These are phyloP conservation scores for Nycticryphes semicollaris DNA, from an alignment of 2,113 vertebrate genomes.

Conservation along the genomic window DNA sequence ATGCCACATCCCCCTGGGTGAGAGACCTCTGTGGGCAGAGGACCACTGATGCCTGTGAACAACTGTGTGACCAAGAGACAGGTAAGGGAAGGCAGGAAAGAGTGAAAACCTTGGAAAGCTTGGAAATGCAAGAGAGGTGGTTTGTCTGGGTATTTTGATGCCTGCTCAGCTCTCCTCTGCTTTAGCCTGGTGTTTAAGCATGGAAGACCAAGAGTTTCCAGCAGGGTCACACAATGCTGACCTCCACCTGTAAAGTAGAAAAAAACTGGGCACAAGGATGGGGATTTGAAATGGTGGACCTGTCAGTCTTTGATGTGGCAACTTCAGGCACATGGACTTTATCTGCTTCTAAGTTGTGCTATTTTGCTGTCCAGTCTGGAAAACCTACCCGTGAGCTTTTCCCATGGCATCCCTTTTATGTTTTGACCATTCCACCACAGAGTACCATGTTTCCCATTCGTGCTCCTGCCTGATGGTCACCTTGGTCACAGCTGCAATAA, in stretches of 20 bases:
- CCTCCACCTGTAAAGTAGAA: not conserved
- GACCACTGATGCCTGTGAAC: constrained; percentile 93
- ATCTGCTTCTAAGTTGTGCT: not conserved
- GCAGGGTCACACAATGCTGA: not conserved
- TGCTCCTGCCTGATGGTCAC: not conserved
- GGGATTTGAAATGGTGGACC: not conserved
- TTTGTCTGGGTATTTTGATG: not conserved
- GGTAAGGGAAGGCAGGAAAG: constrained; percentile 73
- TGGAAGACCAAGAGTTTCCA: not conserved
- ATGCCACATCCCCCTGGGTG: constrained; percentile 92
- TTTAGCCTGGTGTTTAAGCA: not conserved
- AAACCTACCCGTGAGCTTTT: fast-evolving
- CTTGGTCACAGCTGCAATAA: not conserved
- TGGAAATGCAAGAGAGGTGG: fast-evolving
- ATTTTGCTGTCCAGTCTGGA: not conserved
- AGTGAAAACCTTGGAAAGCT: not conserved
- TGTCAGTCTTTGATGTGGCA: not conserved
- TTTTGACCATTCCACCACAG: not conserved
- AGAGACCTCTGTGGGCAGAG: constrained; percentile 94
- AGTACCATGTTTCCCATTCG: fast-evolving
- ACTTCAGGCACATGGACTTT: not conserved
- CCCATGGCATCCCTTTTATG: not conserved
- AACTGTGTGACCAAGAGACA: constrained; percentile 93
- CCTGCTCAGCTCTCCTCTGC: not conserved
- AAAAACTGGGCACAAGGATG: not conserved